These are phyloP conservation scores for Heliconius ethilla DNA, from an alignment of 2,888 invertebrate genomes.

Conservation along the genomic window DNA sequence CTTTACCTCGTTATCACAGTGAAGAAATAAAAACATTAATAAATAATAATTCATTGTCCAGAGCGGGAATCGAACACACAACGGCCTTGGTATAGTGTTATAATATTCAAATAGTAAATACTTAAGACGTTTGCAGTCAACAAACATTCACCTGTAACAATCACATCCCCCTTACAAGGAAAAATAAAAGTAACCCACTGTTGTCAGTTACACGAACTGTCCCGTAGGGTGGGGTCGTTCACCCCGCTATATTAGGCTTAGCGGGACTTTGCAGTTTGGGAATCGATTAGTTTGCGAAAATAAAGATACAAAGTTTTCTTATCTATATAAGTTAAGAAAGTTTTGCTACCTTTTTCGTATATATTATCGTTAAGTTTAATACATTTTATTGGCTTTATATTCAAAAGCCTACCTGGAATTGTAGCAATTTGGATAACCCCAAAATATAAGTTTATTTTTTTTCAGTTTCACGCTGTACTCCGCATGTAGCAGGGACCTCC, in stretches of 20 bases:
- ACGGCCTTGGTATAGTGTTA: not conserved
- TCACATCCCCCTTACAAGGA: conserved; percentile 55
- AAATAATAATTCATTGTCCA: not conserved
- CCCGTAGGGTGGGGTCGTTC: conserved; percentile 71
- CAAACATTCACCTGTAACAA: conserved; percentile 44
- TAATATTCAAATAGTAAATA: not conserved
- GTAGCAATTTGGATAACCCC: not conserved
- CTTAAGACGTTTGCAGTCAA: conserved; percentile 25
- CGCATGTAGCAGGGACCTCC: too few species aligned
- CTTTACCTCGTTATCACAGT: not conserved
- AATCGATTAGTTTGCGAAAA: conserved; percentile 11
- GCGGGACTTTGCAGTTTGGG: conserved; percentile 27
- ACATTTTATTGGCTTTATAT: not conserved
- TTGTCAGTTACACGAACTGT: conserved; percentile 80
- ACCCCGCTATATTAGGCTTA: conserved; percentile 53
- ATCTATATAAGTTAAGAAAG: not conserved
- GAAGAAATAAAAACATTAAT: not conserved
- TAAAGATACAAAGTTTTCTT: conserved; percentile 18
- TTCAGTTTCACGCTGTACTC: too few species aligned
- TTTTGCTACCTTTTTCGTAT: conserved; percentile 15
- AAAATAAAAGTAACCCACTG: conserved; percentile 74
- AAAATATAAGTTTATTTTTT: not conserved
- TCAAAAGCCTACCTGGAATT: not conserved
- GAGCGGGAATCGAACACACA: not conserved
- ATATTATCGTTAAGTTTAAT: conserved; percentile 7